A percentile compares a stretch with the other conserved stretches of the same genome.
Conservation (phyloP, 2,797 vertebrate species). For the Gymnothorax reevesii region DNA sequence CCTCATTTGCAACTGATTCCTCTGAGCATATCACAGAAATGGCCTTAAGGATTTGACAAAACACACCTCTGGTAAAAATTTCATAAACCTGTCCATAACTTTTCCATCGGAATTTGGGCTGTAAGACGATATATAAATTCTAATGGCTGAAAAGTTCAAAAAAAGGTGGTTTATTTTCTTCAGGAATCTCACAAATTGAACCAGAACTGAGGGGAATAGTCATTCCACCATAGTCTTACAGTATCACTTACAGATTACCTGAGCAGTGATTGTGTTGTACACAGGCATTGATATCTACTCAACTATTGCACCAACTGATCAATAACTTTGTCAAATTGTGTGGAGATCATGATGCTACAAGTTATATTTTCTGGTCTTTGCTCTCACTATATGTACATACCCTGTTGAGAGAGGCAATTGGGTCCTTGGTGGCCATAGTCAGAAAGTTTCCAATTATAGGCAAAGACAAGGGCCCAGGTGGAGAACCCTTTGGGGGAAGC, state of each 20-base stretch:
- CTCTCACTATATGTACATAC: slow-evolving; percentile 34
- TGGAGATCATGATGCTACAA: neutral
- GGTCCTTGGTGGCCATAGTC: slow-evolving; percentile 37
- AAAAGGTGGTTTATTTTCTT: neutral
- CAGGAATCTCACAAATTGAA: neutral
- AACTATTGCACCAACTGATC: neutral
- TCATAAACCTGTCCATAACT: too few relatives aligned
- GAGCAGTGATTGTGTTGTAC: neutral
- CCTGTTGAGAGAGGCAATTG: slow-evolving; percentile 49
- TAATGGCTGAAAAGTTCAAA: neutral
- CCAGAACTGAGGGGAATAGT: neutral
- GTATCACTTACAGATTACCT: neutral
- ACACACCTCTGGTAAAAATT: too few relatives aligned
- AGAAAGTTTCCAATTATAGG: slow-evolving; percentile 60
- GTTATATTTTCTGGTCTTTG: neutral
- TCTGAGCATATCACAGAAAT: too few relatives aligned
- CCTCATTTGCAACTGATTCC: too few relatives aligned
- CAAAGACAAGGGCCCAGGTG: slow-evolving; percentile 55
- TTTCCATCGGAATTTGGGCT: too few relatives aligned
- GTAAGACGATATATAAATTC: neutral
- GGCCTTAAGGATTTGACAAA: too few relatives aligned
- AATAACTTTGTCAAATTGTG: neutral
- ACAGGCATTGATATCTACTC: neutral
- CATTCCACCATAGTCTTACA: neutral
- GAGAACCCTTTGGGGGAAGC: slow-evolving; percentile 36